Evolutionary conservation across 2,888 invertebrate species (phyloP), one percentile per base, ranked within the genome.

Genomic region (Chironomus tentans): DNA sequence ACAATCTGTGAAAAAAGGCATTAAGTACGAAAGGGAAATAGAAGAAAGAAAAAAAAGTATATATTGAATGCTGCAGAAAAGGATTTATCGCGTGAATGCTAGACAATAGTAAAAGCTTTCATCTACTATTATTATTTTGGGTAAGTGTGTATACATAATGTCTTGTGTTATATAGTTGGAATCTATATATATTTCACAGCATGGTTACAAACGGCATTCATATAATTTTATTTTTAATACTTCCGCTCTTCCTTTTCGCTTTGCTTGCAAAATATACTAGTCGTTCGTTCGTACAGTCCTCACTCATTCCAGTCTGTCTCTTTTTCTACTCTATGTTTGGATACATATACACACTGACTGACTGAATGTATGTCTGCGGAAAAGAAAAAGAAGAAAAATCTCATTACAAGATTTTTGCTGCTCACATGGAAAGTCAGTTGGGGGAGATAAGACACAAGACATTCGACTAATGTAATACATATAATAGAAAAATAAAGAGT

Each of bases 71-170:
- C 65, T 65, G 65, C 24, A 65, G 65, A 65, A 65, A 18, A 24
- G 65, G 65, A 65, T 65, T 65, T 65, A 65, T 65, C 21, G 22
- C 22, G 65, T 65, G 65, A 21, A 24, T 65, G 65, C 21, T 61
- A 74, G 65, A 74, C 74, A 68, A 68, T 74, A 68, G 65, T 28
- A 48, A 46, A 72, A 72, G 62, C 56, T 74, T 65, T 47, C 65
- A 68, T 68, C 74, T 15, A 15, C 13, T 38, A 18, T 74, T 56
- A 15, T n/a, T 24, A 65, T 65, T 65, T 65, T 24, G 62, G 74
- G 74, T 74, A 65, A 24, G 65, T 21, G 12, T 61, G 21, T 68
- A 68, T 74, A 12, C 50, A 50, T 50, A n/a, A 50, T 50, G 15
- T 50, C 15, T 15, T 50, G 56, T 15, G 6, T 56, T n/a, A 56